Evolutionary conservation across 2,113 vertebrate species (phyloP).

Genomic region (Phylloscopus trochilus): DNA sequence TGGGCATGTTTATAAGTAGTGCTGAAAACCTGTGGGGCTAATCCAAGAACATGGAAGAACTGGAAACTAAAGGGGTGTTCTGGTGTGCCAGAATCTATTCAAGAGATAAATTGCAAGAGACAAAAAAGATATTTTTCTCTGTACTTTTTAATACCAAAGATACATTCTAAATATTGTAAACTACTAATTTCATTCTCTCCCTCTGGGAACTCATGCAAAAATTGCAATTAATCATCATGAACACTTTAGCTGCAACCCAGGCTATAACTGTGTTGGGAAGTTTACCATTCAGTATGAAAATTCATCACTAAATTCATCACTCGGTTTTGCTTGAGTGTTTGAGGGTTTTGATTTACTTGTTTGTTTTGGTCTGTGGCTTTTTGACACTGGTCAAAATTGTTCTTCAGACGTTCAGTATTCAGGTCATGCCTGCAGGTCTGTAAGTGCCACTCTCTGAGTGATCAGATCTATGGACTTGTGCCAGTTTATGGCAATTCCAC

Average conservation of each 20-base stretch:
- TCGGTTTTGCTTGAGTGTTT: neutral
- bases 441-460: slow-evolving; percentile 25
- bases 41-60: neutral
- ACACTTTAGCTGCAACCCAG: neutral
- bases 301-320: neutral
- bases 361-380: neutral
- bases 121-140: neutral
- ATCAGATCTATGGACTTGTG: slow-evolving; percentile 38
- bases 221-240: neutral
- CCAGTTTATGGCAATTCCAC: slow-evolving; percentile 32
- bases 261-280: neutral
- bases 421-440: slow-evolving; percentile 20
- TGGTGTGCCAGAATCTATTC: neutral
- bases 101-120: neutral
- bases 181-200: neutral
- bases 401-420: slow-evolving; percentile 15
- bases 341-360: neutral
- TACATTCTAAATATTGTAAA: neutral
- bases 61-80: neutral
- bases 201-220: neutral
- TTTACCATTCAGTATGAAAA: neutral
- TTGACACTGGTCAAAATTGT: slow-evolving; percentile 30
- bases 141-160: neutral
- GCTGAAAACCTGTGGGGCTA: neutral
- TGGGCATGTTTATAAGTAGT: neutral